phyloP scores from a whole-genome alignment of 2,888 invertebrate genomes.

The Sericinus montela region DNA sequence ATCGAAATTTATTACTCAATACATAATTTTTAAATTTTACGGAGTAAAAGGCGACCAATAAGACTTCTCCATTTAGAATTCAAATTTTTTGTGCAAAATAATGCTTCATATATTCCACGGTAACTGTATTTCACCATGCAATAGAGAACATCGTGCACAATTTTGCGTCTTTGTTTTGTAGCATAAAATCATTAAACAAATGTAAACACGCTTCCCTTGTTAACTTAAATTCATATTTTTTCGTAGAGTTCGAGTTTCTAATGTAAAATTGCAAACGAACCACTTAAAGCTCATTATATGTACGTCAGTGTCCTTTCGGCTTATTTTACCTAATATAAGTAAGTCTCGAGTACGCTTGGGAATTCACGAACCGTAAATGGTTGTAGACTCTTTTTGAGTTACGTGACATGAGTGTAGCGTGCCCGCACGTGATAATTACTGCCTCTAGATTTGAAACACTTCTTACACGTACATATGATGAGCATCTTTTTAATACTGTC shows the following conservation, averaged over 20 bases:
- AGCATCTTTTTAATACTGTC: not conserved
- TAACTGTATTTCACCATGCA: no score
- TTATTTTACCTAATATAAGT: constrained; percentile 3
- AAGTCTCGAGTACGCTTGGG: constrained; percentile 5
- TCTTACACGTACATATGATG: constrained; percentile 4
- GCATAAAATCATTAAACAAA: no score
- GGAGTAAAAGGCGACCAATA: no score
- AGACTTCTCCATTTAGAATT: no score
- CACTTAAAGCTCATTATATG: not conserved
- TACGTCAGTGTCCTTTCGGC: not conserved
- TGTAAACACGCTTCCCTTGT: no score
- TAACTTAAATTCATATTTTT: no score
- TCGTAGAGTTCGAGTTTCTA: not conserved
- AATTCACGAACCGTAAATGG: constrained; percentile 8
- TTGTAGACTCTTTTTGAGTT: constrained; percentile 4
- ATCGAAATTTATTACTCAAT: no score
- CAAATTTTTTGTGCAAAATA: no score
- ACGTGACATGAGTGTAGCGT: constrained; percentile 11
- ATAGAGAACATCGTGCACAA: no score
- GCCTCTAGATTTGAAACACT: not conserved
- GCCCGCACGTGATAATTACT: constrained; percentile 8
- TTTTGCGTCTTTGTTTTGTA: no score
- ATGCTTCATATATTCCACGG: no score
- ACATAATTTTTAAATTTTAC: no score
- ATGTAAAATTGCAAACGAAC: not conserved